A percentile compares a stretch with the other conserved stretches of the same genome.
phyloP scores from a whole-genome alignment of 1,140 invertebrate genomes.

The Drosophila nikananu region DNA sequence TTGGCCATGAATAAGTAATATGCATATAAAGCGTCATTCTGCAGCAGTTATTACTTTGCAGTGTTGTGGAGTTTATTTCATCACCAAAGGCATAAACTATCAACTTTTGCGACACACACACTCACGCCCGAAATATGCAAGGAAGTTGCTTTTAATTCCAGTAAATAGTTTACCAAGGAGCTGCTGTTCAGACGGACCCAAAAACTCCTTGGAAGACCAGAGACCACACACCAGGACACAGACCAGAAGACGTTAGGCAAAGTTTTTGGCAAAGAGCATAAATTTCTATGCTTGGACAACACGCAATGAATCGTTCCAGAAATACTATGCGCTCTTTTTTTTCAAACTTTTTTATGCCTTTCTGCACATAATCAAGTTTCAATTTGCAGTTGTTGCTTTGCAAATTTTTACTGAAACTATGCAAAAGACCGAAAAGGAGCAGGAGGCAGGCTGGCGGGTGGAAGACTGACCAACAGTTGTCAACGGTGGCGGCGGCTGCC shows the following conservation, averaged over 20 bases:
- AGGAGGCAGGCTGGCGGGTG: background rate
- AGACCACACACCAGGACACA: background rate
- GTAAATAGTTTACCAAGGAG: conserved; percentile 69
- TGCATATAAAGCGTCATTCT: conserved; percentile 48
- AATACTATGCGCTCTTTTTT: conserved; percentile 15
- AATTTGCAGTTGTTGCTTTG: conserved; percentile 74
- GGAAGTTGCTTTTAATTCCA: conserved; percentile 66
- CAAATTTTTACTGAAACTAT: conserved; percentile 67
- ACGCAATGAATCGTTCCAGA: conserved; percentile 42
- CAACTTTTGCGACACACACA: conserved; percentile 60
- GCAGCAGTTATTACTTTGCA: conserved; percentile 55
- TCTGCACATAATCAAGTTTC: conserved; percentile 83
- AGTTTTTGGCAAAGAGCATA: conserved; percentile 78
- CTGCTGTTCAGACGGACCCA: conserved; percentile 38
- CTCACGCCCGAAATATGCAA: conserved; percentile 55
- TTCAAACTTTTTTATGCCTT: conserved; percentile 60
- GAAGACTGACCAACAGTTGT: conserved; percentile 69
- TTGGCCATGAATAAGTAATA: conserved; percentile 76
- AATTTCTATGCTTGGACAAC: conserved; percentile 70
- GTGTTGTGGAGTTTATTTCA: conserved; percentile 54
- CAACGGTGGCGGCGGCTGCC: conserved; percentile 51
- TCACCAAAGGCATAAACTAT: conserved; percentile 72
- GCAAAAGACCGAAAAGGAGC: conserved; percentile 37
- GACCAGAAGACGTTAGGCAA: conserved; percentile 45
- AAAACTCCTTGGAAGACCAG: conserved; percentile 6